Conservation (phyloP, 2,797 vertebrate species). For the Enteromius treurensis region DNA sequence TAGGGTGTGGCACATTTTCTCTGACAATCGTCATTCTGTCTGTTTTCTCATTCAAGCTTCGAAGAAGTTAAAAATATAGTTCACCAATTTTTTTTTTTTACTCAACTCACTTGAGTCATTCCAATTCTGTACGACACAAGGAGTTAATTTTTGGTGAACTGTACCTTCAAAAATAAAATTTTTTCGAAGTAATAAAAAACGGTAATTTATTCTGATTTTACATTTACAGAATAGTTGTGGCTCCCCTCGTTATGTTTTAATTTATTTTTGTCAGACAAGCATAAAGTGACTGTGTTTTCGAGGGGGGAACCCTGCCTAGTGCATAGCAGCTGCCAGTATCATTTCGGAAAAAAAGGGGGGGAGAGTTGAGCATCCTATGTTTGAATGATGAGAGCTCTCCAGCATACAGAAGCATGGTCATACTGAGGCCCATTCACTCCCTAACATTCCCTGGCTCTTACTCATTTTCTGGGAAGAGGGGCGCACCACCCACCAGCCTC, state of each 20-base stretch:
- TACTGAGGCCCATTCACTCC: conserved; percentile 54
- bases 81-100: background rate
- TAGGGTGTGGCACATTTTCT: conserved; percentile 41
- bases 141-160: background rate
- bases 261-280: conserved; percentile 40
- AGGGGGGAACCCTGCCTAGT: conserved; percentile 52
- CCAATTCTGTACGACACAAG: background rate
- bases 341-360: conserved; percentile 40
- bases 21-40: conserved; percentile 9
- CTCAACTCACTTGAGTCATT: background rate
- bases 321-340: conserved; percentile 55
- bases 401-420: conserved; percentile 45
- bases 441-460: conserved; percentile 54
- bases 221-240: background rate
- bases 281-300: conserved; percentile 47
- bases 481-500: conserved; percentile 34
- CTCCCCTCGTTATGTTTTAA: background rate
- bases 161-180: background rate
- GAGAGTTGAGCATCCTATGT: conserved; percentile 49
- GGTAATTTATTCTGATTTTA: background rate
- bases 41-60: background rate
- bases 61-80: background rate
- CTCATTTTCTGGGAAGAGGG: conserved; percentile 56
- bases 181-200: background rate
- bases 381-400: conserved; percentile 56